These are phyloP conservation scores for Sarcophaga caerulescens DNA, from an alignment of 2,888 invertebrate genomes.

Conservation along the genomic window DNA sequence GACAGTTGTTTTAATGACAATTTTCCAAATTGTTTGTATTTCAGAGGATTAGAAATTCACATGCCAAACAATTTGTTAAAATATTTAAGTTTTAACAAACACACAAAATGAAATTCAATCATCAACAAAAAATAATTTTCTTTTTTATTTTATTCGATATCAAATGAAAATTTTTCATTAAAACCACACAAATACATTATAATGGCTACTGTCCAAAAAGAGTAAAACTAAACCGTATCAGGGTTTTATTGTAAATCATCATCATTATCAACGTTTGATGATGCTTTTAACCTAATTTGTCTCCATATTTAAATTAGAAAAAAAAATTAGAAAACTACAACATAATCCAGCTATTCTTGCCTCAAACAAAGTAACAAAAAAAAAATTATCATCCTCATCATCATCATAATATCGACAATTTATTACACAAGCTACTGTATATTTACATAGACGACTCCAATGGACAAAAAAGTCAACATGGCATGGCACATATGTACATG, in stretches of 20 bases:
- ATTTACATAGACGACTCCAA: neutral
- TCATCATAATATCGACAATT: neutral
- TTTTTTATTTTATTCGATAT: neutral
- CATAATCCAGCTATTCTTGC: neutral
- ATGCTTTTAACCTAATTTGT: conserved; percentile 55
- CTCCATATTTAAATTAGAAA: conserved; percentile 30
- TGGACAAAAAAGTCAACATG: neutral
- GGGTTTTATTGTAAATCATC: neutral
- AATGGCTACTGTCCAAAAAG: neutral
- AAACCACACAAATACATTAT: conserved; percentile 30
- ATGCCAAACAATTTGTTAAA: conserved; percentile 11
- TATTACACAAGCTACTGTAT: neutral
- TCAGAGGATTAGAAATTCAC: conserved; percentile 11
- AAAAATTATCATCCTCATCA: neutral
- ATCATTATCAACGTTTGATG: neutral
- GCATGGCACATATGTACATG: neutral
- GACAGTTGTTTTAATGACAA: conserved; percentile 36
- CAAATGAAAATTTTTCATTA: neutral
- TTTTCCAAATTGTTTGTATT: conserved; percentile 1
- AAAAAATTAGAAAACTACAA: neutral
- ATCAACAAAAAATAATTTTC: neutral
- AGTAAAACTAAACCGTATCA: neutral
- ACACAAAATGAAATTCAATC: conserved; percentile 5
- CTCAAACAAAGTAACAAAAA: neutral
- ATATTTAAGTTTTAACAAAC: neutral